A percentile compares a stretch with the other conserved stretches of the same genome.
phyloP scores from a whole-genome alignment of 2,888 invertebrate species.

The Monopis laevigella region DNA sequence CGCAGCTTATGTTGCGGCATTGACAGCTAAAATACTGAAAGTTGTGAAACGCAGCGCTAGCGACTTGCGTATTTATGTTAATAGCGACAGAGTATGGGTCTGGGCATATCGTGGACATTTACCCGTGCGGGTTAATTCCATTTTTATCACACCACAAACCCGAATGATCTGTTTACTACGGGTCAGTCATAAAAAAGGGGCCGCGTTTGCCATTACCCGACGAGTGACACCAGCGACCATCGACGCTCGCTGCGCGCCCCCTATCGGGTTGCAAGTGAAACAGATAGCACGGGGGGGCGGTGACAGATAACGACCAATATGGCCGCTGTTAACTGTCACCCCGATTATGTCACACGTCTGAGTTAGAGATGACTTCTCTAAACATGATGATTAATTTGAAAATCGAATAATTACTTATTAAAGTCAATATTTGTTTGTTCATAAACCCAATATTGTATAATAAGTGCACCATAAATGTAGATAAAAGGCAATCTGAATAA shows the following conservation, averaged over 20 bases:
- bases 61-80: slow-evolving; percentile 48
- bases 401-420: too few species aligned
- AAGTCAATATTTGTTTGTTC: too few species aligned
- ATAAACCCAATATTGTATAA: too few species aligned
- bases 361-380: slow-evolving; percentile 3
- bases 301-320: slow-evolving; percentile 50
- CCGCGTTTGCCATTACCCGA: slow-evolving; percentile 58
- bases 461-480: slow-evolving; percentile 6
- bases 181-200: slow-evolving; percentile 65
- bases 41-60: slow-evolving; percentile 20
- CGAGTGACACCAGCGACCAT: slow-evolving; percentile 47
- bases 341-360: slow-evolving; percentile 29
- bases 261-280: slow-evolving; percentile 66
- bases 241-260: slow-evolving; percentile 63
- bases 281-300: slow-evolving; percentile 56
- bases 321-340: slow-evolving; percentile 33
- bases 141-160: slow-evolving; percentile 68
- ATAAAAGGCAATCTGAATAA: slow-evolving; percentile 8
- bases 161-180: slow-evolving; percentile 68
- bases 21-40: too few species aligned
- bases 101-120: slow-evolving; percentile 35
- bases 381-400: slow-evolving; percentile 6
- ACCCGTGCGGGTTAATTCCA: slow-evolving; percentile 61
- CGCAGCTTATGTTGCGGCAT: too few species aligned
- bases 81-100: slow-evolving; percentile 43